A percentile compares a stretch with the other conserved stretches of the same genome.
These are phyloP conservation scores for Lytechinus pictus DNA, from an alignment of 35 echinoderm and acorn worm genomes.

Conservation along the genomic window DNA sequence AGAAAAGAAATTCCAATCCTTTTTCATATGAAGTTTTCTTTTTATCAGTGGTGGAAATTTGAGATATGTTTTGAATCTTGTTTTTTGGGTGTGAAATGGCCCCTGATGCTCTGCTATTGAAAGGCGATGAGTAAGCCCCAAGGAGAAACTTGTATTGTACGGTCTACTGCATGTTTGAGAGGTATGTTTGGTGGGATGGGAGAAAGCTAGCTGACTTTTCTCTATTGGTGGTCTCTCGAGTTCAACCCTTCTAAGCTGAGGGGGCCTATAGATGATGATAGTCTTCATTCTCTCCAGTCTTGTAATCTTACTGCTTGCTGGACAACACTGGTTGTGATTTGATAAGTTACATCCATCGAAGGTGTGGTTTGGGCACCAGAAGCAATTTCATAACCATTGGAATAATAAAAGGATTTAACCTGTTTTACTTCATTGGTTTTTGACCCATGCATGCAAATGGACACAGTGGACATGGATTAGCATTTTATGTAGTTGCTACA, in stretches of 20 bases:
- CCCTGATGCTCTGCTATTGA: not conserved
- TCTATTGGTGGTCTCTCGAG: constrained; percentile 1
- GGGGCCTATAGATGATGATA: not conserved
- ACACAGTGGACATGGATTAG: not conserved
- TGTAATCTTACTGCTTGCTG: not conserved
- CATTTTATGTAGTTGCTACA: not conserved
- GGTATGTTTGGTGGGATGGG: not conserved
- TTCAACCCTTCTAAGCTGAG: not conserved
- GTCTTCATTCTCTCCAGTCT: not conserved
- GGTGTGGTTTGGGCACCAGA: not conserved
- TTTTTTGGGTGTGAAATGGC: not conserved
- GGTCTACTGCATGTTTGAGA: not conserved
- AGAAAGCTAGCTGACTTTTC: not conserved
- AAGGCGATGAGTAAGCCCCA: not conserved
- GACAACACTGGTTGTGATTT: not conserved
- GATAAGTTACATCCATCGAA: not conserved
- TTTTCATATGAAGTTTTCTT: not conserved
- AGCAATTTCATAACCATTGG: not conserved
- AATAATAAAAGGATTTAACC: not conserved
- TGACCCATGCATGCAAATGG: too few relatives aligned
- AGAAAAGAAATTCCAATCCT: not conserved
- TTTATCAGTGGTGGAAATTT: not conserved
- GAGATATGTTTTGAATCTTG: not conserved
- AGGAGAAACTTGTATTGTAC: not conserved
- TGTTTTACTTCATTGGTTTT: too few relatives aligned